Percentiles rank a stretch among this genome's conserved stretches.
These are phyloP conservation scores for Nephila pilipes DNA, from an alignment of 1,140 invertebrate genomes.

Conservation along the genomic window DNA sequence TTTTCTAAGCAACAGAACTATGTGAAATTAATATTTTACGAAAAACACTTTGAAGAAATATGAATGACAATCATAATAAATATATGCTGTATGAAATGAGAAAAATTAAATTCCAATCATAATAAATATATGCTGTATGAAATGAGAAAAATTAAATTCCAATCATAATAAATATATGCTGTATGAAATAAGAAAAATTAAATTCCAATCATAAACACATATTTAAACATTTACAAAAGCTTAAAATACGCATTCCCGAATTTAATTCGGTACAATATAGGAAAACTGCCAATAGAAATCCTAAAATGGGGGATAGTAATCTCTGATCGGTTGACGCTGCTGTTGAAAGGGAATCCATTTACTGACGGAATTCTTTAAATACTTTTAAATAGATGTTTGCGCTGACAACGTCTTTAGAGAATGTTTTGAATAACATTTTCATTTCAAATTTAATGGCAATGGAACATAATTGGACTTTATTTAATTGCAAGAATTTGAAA, in stretches of 20 bases:
- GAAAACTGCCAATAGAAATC: not conserved
- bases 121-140: too few species aligned
- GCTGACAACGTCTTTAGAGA: not conserved
- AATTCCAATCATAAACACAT: too few species aligned
- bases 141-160: too few species aligned
- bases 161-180: too few species aligned
- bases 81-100: too few species aligned
- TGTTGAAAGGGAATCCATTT: not conserved
- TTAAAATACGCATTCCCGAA: not conserved
- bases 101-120: too few species aligned
- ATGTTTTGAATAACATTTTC: slow-evolving; percentile 35
- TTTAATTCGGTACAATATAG: not conserved
- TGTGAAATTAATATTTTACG: too few species aligned
- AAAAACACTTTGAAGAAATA: too few species aligned
- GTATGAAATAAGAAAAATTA: too few species aligned
- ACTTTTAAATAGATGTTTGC: slow-evolving; percentile 3
- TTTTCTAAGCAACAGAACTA: too few species aligned
- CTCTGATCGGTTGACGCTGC: not conserved
- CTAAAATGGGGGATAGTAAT: not conserved
- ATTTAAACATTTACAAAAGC: too few species aligned
- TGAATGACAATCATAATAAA: too few species aligned
- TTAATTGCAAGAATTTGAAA: not conserved
- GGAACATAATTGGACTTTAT: not conserved
- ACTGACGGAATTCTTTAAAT: not conserved
- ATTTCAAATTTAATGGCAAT: not conserved